Percentiles rank a stretch among this genome's conserved stretches.
Conservation (phyloP, 1,140 invertebrate species). For the Drosophila pallidifrons region DNA sequence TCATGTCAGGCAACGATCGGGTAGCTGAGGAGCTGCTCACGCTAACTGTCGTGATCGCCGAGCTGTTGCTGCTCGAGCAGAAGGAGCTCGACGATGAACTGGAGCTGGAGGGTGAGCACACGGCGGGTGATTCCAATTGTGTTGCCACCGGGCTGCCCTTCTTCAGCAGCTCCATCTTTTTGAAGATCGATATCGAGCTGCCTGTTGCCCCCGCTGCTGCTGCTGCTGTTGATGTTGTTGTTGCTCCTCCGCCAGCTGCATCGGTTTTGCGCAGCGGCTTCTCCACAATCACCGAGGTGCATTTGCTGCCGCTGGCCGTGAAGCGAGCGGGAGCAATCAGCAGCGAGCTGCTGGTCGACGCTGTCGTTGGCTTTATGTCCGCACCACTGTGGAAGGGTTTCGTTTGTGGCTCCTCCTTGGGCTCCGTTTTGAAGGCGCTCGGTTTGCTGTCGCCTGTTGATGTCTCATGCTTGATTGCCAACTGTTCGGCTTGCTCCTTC, state of each 20-base stretch:
- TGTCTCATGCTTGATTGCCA: slow-evolving; percentile 41
- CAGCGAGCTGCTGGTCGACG: background rate
- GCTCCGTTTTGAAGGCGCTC: slow-evolving; percentile 41
- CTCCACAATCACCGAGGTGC: slow-evolving; percentile 77
- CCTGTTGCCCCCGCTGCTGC: slow-evolving; percentile 11
- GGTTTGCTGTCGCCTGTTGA: slow-evolving; percentile 7
- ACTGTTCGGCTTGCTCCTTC: slow-evolving; percentile 36
- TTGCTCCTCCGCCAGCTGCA: slow-evolving; percentile 19
- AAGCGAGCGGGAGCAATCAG: slow-evolving; percentile 64
- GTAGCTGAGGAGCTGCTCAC: slow-evolving; percentile 67
- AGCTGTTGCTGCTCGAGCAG: slow-evolving; percentile 59
- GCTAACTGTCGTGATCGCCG: slow-evolving; percentile 36
- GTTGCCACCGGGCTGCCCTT: no score
- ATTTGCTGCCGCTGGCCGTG: slow-evolving; percentile 42
- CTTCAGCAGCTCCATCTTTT: no score
- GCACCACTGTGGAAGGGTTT: slow-evolving; percentile 46
- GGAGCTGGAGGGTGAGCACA: slow-evolving; percentile 75
- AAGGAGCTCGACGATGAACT: slow-evolving; percentile 67
- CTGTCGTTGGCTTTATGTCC: slow-evolving; percentile 48
- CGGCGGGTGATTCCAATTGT: slow-evolving; percentile 65
- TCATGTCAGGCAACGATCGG: slow-evolving; percentile 79
- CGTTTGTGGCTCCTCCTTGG: slow-evolving; percentile 50
- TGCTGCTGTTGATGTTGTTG: slow-evolving; percentile 25
- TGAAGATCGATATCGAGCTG: no score
- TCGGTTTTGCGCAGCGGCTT: slow-evolving; percentile 58